A percentile compares a stretch with the other conserved stretches of the same genome.
These are phyloP conservation scores for Calyptommatus sinebrachiatus DNA, from an alignment of 2,113 vertebrate species.

Conservation along the genomic window DNA sequence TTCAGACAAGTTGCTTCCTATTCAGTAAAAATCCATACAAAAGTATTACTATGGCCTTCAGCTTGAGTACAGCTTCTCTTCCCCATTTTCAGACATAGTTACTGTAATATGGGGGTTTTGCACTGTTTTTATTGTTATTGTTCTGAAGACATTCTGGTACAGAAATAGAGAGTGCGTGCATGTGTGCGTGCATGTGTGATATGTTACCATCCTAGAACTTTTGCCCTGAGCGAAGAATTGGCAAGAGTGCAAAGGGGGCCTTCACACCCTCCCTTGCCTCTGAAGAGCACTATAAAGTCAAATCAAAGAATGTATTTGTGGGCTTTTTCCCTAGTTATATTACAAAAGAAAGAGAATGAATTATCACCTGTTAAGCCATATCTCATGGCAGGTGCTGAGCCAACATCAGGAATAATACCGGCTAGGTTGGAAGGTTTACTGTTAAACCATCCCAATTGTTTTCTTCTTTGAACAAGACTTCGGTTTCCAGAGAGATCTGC, in stretches of 20 bases:
- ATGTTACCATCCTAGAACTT: too few species aligned
- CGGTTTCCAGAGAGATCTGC: slow-evolving; percentile 66
- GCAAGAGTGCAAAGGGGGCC: slow-evolving; percentile 1
- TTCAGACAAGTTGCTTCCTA: slow-evolving; percentile 61
- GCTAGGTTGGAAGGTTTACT: slow-evolving; percentile 46
- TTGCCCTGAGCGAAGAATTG: too few species aligned
- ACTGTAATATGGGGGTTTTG: too few species aligned
- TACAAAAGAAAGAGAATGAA: background rate
- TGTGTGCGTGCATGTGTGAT: too few species aligned
- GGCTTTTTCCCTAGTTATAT: too few species aligned
- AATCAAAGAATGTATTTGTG: too few species aligned
- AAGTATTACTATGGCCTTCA: background rate
- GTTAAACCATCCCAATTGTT: slow-evolving; percentile 76
- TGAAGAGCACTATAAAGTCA: background rate
- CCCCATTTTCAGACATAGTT: too few species aligned
- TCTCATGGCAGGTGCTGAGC: slow-evolving; percentile 52
- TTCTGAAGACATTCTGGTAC: too few species aligned
- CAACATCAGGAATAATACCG: slow-evolving; percentile 63
- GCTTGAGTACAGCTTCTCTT: too few species aligned
- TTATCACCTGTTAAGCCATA: slow-evolving; percentile 70
- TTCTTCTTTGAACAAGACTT: slow-evolving; percentile 73
- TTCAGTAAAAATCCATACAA: slow-evolving; percentile 10
- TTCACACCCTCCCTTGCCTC: too few species aligned
- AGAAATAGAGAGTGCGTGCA: too few species aligned
- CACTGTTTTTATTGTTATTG: too few species aligned